These are phyloP conservation scores for Rallus crepitans DNA, from an alignment of 2,797 vertebrate species.

Conservation along the genomic window DNA sequence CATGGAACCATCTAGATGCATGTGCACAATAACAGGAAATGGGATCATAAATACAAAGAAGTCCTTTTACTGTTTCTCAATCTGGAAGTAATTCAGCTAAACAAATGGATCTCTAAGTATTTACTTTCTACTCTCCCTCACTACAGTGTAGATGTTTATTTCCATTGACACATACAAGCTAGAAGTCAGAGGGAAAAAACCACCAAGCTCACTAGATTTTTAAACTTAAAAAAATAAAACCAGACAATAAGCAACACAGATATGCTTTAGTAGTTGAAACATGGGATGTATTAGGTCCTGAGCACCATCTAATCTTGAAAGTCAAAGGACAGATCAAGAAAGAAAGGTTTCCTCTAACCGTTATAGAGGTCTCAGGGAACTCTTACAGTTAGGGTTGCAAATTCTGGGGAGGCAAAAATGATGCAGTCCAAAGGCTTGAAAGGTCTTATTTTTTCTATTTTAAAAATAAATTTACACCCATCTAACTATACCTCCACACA, in stretches of 20 bases:
- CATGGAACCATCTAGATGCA: constrained; percentile 10
- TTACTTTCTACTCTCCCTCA: neutral
- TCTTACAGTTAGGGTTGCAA: neutral
- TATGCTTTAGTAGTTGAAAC: neutral
- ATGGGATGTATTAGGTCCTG: neutral
- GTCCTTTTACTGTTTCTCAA: constrained; percentile 20
- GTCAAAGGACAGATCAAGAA: neutral
- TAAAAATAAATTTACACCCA: neutral
- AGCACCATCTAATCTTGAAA: neutral
- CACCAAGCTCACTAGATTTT: neutral
- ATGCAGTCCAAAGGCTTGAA: neutral
- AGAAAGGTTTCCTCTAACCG: neutral
- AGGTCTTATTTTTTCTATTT: neutral
- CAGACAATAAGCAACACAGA: neutral
- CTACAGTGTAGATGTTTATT: neutral
- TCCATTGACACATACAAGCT: neutral
- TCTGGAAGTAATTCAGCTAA: constrained; percentile 23
- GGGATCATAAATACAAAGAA: constrained; percentile 3
- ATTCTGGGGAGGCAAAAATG: neutral
- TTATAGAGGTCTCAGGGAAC: neutral
- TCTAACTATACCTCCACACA: neutral
- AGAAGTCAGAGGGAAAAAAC: neutral
- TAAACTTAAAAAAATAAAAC: neutral
- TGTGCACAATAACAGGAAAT: constrained; percentile 19
- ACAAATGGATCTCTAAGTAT: neutral